phyloP scores from a whole-genome alignment of 2,113 vertebrate species.

The Junco hyemalis region DNA sequence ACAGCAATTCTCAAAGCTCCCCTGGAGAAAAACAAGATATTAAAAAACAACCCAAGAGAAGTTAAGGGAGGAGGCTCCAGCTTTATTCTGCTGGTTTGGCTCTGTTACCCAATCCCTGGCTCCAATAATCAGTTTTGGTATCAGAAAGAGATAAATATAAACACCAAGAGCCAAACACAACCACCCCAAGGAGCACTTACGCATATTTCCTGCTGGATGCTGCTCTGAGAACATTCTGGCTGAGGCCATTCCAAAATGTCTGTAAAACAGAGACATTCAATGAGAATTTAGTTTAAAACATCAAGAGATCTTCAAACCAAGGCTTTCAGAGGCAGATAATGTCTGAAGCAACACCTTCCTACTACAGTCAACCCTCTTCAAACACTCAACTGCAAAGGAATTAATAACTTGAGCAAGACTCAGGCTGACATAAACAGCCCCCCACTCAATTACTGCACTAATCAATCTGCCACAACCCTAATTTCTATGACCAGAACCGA shows the following conservation, averaged over 20 bases:
- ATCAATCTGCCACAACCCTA: fast-evolving
- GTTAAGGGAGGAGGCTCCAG: fast-evolving
- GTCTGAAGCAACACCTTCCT: fast-evolving
- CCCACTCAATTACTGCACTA: too few species aligned
- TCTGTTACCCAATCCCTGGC: background rate
- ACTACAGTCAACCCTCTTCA: fast-evolving
- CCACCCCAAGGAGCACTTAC: constrained; percentile 75
- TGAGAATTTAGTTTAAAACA: background rate
- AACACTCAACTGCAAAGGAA: background rate
- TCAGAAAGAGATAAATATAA: fast-evolving
- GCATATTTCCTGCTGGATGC: constrained; percentile 86
- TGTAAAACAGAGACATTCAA: background rate
- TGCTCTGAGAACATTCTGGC: constrained; percentile 78
- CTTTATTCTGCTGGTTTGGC: background rate
- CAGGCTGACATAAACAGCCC: fast-evolving
- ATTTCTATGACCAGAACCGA: fast-evolving
- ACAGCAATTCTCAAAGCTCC: background rate
- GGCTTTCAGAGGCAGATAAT: background rate
- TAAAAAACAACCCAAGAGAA: background rate
- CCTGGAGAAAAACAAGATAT: background rate
- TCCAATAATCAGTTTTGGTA: background rate
- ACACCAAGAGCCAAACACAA: fast-evolving
- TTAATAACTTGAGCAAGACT: fast-evolving
- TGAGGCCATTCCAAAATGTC: constrained; percentile 86
- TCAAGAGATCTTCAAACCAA: background rate